Conservation (phyloP, 2,888 invertebrate species). For the Diarsia dahlii region DNA sequence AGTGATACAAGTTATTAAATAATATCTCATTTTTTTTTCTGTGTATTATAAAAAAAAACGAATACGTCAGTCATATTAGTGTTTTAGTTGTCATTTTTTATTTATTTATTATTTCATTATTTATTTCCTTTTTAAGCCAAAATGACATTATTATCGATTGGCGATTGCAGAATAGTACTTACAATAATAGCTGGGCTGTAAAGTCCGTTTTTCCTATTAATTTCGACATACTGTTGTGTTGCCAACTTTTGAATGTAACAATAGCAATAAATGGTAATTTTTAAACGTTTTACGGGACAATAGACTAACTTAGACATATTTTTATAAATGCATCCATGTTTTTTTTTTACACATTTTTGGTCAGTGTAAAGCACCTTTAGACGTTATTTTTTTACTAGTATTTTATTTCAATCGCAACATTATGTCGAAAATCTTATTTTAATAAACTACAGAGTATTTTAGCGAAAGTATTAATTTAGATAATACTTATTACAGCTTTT, state of each 20-base stretch:
- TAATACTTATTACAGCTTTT: conserved; percentile 75
- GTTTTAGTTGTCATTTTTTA: conserved; percentile 51
- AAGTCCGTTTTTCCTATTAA: conserved; percentile 35
- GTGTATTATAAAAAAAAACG: conserved; percentile 41
- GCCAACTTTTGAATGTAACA: conserved; percentile 28
- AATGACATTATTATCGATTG: conserved; percentile 62
- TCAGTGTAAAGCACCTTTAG: neutral
- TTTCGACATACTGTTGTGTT: conserved; percentile 62
- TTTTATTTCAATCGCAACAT: conserved; percentile 56
- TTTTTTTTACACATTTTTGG: neutral
- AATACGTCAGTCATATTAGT: conserved; percentile 65
- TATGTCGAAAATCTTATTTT: conserved; percentile 62
- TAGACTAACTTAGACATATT: conserved; percentile 48
- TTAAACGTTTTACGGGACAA: conserved; percentile 38
- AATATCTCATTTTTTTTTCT: conserved; percentile 49
- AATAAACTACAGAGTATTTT: conserved; percentile 77
- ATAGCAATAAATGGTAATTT: conserved; percentile 42
- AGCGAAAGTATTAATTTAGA: conserved; percentile 83
- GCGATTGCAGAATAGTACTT: conserved; percentile 69
- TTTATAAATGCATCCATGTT: conserved; percentile 45
- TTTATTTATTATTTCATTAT: conserved; percentile 63
- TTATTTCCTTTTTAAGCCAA: conserved; percentile 65
- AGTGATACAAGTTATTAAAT: conserved; percentile 60
- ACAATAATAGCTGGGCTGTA: conserved; percentile 48
- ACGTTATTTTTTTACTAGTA: neutral